These are phyloP conservation scores for Scatophagus argus DNA, from an alignment of 2,113 vertebrate genomes.

Conservation along the genomic window DNA sequence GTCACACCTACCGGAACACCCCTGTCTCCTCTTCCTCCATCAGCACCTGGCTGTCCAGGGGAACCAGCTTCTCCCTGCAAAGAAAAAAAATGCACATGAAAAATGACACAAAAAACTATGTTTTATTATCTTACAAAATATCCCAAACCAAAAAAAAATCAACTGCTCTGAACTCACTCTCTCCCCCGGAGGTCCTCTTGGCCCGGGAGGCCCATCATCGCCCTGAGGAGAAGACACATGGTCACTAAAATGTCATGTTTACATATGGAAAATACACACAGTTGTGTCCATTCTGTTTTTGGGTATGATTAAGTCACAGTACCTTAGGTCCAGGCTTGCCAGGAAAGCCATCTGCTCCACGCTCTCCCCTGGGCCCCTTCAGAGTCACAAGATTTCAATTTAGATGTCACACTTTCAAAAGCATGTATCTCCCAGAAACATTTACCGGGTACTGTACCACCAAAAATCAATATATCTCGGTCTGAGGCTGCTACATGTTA, in stretches of 20 bases:
- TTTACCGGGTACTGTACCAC: background rate
- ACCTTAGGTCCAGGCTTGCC: constrained; percentile 86
- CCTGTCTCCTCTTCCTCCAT: constrained; percentile 79
- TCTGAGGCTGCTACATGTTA: background rate
- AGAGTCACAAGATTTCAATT: constrained; percentile 38
- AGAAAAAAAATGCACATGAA: background rate
- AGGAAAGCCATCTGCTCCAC: constrained; percentile 83
- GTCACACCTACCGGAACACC: constrained; percentile 75
- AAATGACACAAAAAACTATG: background rate
- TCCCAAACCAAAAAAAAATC: background rate
- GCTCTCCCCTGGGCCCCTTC: constrained; percentile 84
- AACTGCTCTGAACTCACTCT: constrained; percentile 72
- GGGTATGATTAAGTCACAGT: constrained; percentile 11
- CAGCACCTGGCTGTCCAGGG: constrained; percentile 74
- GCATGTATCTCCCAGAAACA: background rate
- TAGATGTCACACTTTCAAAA: constrained; percentile 12
- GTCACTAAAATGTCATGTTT: constrained; percentile 26
- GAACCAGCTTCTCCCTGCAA: constrained; percentile 81
- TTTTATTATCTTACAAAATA: background rate
- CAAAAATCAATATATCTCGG: background rate
- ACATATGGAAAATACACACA: constrained; percentile 22
- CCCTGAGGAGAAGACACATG: constrained; percentile 63
- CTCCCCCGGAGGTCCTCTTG: constrained; percentile 82
- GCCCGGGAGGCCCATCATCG: constrained; percentile 83
- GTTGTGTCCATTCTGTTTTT: background rate